Percentiles rank a stretch among this genome's conserved stretches.
Conservation (phyloP, 2,888 invertebrate genomes). For the Galeruca laticollis region DNA sequence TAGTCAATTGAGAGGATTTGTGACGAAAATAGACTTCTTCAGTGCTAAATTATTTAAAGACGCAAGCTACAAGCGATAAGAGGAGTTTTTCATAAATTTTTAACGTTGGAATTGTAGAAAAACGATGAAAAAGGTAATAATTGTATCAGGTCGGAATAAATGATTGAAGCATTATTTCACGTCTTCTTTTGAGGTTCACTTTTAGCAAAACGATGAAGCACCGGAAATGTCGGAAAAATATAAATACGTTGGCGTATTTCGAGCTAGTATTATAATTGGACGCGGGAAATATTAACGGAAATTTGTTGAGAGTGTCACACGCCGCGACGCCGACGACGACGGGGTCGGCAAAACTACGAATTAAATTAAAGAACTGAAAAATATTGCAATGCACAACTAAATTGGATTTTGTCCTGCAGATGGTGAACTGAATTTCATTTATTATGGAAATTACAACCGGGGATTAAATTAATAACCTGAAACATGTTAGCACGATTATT, state of each 20-base stretch:
- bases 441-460: neutral
- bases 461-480: slow-evolving; percentile 3
- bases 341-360: slow-evolving; percentile 27
- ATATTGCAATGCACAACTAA: slow-evolving; percentile 19
- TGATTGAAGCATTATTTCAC: slow-evolving; percentile 18
- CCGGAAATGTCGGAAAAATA: slow-evolving; percentile 24
- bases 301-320: slow-evolving; percentile 31
- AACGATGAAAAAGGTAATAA: too few relatives aligned
- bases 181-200: slow-evolving; percentile 11
- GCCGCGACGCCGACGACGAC: neutral
- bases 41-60: too few relatives aligned
- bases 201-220: slow-evolving; percentile 17
- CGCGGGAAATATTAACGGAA: slow-evolving; percentile 34
- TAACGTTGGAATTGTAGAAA: too few relatives aligned
- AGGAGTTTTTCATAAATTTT: too few relatives aligned
- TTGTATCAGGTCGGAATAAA: slow-evolving; percentile 18
- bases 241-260: slow-evolving; percentile 25
- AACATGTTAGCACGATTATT: neutral
- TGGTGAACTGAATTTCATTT: slow-evolving; percentile 9
- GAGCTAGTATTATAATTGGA: slow-evolving; percentile 31
- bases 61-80: too few relatives aligned
- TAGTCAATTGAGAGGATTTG: too few relatives aligned
- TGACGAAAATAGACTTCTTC: too few relatives aligned
- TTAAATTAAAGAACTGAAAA: slow-evolving; percentile 33
- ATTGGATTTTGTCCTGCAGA: slow-evolving; percentile 23